phyloP scores from a whole-genome alignment of 2,797 vertebrate species.

The Valencia hispanica region DNA sequence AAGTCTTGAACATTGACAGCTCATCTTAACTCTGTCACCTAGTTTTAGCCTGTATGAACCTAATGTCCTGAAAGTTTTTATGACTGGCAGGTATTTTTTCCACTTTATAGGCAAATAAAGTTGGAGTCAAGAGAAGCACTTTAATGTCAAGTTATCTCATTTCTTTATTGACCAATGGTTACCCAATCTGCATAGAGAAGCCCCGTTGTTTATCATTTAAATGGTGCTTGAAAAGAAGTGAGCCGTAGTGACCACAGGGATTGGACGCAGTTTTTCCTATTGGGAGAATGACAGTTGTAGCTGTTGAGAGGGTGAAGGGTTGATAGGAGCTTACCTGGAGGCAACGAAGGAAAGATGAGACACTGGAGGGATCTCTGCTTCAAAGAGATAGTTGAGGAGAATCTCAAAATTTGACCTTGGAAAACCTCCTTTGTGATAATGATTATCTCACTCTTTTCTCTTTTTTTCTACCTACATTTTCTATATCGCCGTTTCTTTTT shows the following conservation, averaged over 20 bases:
- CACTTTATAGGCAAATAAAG: slow-evolving; percentile 57
- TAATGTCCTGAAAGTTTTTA: slow-evolving; percentile 76
- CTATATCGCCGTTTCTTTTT: slow-evolving; percentile 37
- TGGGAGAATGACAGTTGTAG: slow-evolving; percentile 46
- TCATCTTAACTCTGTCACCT: slow-evolving; percentile 70
- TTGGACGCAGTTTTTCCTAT: slow-evolving; percentile 31
- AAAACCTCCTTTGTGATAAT: slow-evolving; percentile 70
- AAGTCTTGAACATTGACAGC: slow-evolving; percentile 74
- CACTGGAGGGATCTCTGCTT: slow-evolving; percentile 24
- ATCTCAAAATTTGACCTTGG: slow-evolving; percentile 77
- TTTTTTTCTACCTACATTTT: slow-evolving; percentile 12
- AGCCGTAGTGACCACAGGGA: slow-evolving; percentile 35
- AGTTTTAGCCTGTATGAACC: slow-evolving; percentile 66
- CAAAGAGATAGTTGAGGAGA: slow-evolving; percentile 61
- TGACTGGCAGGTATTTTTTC: slow-evolving; percentile 77
- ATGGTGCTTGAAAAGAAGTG: slow-evolving; percentile 21
- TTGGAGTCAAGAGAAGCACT: slow-evolving; percentile 29
- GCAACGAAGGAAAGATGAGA: slow-evolving; percentile 31
- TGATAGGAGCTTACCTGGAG: slow-evolving; percentile 54
- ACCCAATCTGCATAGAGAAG: slow-evolving; percentile 29
- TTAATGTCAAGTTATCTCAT: slow-evolving; percentile 54
- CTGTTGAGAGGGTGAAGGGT: slow-evolving; percentile 32
- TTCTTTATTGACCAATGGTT: slow-evolving; percentile 53
- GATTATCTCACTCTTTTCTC: slow-evolving; percentile 53
- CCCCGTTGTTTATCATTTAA: slow-evolving; percentile 53